phyloP scores from a whole-genome alignment of 2,888 invertebrate genomes.

The Ligdia adustata region DNA sequence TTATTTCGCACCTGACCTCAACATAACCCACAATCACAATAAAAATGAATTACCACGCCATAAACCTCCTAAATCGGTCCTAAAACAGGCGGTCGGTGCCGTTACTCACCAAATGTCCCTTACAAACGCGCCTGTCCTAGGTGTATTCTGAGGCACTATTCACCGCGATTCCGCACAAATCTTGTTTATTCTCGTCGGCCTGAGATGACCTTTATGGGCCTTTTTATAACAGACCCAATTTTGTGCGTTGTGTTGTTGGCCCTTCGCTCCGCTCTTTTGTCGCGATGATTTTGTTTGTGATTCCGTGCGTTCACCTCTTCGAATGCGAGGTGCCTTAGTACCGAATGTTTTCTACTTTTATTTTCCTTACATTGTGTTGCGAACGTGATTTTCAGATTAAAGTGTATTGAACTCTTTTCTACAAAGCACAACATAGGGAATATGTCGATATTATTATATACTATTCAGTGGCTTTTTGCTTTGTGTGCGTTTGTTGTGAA shows the following conservation, averaged over 20 bases:
- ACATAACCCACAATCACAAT: conserved; percentile 25
- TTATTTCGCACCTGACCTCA: conserved; percentile 22
- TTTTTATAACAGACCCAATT: conserved; percentile 31
- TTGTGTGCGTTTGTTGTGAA: conserved; percentile 1
- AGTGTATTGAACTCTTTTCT: conserved; percentile 12
- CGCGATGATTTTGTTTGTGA: conserved; percentile 29
- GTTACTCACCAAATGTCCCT: conserved; percentile 18
- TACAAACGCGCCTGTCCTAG: conserved; percentile 21
- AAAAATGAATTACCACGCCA: conserved; percentile 27
- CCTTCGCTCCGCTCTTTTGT: conserved; percentile 16
- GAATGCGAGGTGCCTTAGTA: conserved; percentile 8
- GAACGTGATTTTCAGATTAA: conserved; percentile 21
- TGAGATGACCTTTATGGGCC: conserved; percentile 25
- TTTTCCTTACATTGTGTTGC: conserved; percentile 22
- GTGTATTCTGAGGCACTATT: conserved; percentile 21
- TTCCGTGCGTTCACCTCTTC: conserved; percentile 29
- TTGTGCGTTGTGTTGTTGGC: conserved; percentile 22
- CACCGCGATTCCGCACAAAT: conserved; percentile 21
- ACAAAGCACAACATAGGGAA: conserved; percentile 16
- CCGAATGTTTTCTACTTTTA: conserved; percentile 27
- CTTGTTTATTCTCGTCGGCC: conserved; percentile 28
- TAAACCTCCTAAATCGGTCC: conserved; percentile 18
- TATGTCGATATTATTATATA: conserved; percentile 11
- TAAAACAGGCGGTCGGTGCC: conserved; percentile 16
- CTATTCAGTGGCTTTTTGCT: conserved; percentile 12